These are phyloP conservation scores for Vespertilio murinus DNA, from an alignment of 2,797 vertebrate genomes.

Conservation along the genomic window DNA sequence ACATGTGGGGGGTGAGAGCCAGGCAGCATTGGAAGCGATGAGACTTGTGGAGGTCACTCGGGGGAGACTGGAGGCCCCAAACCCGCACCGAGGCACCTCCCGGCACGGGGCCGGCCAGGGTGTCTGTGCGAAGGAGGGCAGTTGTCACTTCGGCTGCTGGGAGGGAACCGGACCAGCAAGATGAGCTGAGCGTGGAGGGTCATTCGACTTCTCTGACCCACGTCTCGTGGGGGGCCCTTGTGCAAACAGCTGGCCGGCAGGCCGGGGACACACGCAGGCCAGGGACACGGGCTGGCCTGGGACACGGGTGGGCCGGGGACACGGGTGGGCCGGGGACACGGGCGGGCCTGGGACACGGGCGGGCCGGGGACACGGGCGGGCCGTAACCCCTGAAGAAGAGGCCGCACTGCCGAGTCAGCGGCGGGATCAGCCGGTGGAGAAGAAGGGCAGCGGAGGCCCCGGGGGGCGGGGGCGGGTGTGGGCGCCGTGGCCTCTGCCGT, in stretches of 20 bases:
- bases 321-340: no score
- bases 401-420: not conserved
- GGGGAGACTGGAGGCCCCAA: not conserved
- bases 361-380: no score
- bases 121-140: not conserved
- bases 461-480: not conserved
- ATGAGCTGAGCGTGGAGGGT: not conserved
- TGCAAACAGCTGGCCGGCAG: not conserved
- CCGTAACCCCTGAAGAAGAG: not conserved
- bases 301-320: no score
- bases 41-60: not conserved
- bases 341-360: no score
- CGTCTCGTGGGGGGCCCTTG: not conserved
- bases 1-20: not conserved
- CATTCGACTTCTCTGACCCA: not conserved
- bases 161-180: not conserved
- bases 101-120: not conserved
- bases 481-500: slow-evolving; percentile 36
- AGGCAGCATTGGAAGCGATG: not conserved
- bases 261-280: no score
- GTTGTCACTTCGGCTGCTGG: not conserved
- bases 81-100: not conserved
- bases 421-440: not conserved
- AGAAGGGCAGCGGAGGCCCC: not conserved
- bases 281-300: no score